Base-by-base conservation (phyloP, 2,888 invertebrate species). In the Parnassius smintheus region DNA sequence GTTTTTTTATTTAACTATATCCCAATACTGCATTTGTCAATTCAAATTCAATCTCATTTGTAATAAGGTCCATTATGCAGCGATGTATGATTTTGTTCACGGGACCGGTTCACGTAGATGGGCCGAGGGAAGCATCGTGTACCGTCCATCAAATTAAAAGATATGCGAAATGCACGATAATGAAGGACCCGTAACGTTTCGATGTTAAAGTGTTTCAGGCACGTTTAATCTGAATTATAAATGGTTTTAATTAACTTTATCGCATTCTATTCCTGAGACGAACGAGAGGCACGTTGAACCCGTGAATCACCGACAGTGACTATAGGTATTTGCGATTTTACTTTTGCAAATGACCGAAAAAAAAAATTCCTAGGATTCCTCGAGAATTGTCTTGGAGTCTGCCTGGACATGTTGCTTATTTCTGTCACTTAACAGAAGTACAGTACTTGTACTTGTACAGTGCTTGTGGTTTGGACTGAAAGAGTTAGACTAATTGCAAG, bases 221-320 rank as follows among this genome's bases (percentile, higher is more conserved):
- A 80, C 78, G 80, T 84, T 84, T 86, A 86, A 86, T 81, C 75
- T 74, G 64, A 75, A 76, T 86, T 89, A 87, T 88, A 83, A 82
- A 83, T 84, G 84, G 80, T 82, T 87, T 88, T 88, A 87, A 88
- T 89, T 86, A 86, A 82, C 78, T 83, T 86, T 84, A 86, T 86
- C 83, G 85, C 81, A 75, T 80, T 82, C 82, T 87, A 88, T 88
- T 87, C 85, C 76, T 80, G 83, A 75, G 74, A 80, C 78, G 73
- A 55, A 42, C 75, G 77, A 76, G 78, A 77, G 76, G 87, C 75
- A 70, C 88, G 74, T 82, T 88, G 86, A 88, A 84, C 85, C 71
- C 77, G 68, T 85, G 86, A 77, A 65, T 80, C 77, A 80, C 72
- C 65, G 42, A 57, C 46, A 48, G n/a, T 22, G 54, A 46, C 22